Percentiles rank a stretch among this genome's conserved stretches.
These are phyloP conservation scores for Xiphydria camelus DNA, from an alignment of 2,888 invertebrate species.

Conservation along the genomic window DNA sequence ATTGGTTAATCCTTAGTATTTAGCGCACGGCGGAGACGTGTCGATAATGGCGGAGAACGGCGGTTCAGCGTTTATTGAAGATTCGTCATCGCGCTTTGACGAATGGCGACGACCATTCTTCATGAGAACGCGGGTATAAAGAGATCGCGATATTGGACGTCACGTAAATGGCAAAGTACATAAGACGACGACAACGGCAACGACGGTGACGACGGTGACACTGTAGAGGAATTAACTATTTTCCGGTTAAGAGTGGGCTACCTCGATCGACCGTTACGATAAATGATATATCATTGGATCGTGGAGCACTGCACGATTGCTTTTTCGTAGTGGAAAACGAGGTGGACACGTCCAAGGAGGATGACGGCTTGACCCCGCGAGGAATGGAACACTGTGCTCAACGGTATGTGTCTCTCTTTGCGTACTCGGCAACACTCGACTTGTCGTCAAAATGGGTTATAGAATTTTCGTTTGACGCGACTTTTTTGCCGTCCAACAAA, in stretches of 20 bases:
- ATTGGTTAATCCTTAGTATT: too few relatives aligned
- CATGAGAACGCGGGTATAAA: background rate
- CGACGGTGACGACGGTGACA: too few relatives aligned
- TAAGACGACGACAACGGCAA: slow-evolving; percentile 32
- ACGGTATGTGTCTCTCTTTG: slow-evolving; percentile 36
- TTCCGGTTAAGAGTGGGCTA: slow-evolving; percentile 27
- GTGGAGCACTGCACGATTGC: slow-evolving; percentile 1
- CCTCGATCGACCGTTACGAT: slow-evolving; percentile 24
- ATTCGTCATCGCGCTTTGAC: too few relatives aligned
- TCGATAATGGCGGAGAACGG: too few relatives aligned
- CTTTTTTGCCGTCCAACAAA: too few relatives aligned
- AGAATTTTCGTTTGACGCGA: too few relatives aligned
- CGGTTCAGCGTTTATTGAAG: too few relatives aligned
- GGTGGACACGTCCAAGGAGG: slow-evolving; percentile 28
- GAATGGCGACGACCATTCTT: too few relatives aligned
- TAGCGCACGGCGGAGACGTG: too few relatives aligned
- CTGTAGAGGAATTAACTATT: slow-evolving; percentile 22
- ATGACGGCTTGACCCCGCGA: slow-evolving; percentile 53
- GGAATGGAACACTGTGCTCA: slow-evolving; percentile 51
- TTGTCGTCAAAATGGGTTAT: slow-evolving; percentile 12
- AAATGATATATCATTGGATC: slow-evolving; percentile 1
- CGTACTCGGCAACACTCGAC: background rate
- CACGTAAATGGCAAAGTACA: slow-evolving; percentile 46
- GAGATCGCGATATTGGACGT: slow-evolving; percentile 23
- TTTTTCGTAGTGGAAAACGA: slow-evolving; percentile 30